Conservation (phyloP, 2,888 invertebrate genomes). For the Drosophila nr. perissopoda region DNA sequence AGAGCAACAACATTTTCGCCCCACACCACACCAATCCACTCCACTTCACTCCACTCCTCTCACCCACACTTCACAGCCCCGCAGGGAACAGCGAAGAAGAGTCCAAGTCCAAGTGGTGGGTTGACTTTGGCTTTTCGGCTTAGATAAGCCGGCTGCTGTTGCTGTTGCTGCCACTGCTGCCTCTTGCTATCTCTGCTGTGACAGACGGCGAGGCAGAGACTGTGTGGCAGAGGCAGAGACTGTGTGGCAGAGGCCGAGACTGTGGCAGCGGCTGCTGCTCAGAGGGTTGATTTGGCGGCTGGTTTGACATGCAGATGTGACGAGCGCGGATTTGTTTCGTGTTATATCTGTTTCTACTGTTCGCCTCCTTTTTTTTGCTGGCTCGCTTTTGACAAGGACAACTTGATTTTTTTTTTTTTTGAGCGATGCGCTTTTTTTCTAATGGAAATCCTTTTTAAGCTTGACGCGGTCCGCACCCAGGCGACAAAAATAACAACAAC, state of each 20-base stretch:
- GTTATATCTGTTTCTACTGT: conserved; percentile 57
- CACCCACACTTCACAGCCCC: conserved; percentile 1
- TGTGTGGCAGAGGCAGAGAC: background rate
- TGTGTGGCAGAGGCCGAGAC: background rate
- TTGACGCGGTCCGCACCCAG: conserved; percentile 28
- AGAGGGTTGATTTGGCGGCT: conserved; percentile 67
- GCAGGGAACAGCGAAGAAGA: conserved; percentile 7
- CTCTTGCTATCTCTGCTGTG: conserved; percentile 59
- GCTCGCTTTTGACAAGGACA: conserved; percentile 53
- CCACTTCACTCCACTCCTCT: no score
- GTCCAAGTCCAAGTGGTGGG: conserved; percentile 50
- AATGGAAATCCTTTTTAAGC: conserved; percentile 59
- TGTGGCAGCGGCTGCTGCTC: conserved; percentile 8
- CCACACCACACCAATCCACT: background rate
- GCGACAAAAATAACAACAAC: background rate
- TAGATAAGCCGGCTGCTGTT: conserved; percentile 66
- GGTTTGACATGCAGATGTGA: conserved; percentile 81
- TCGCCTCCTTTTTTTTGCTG: conserved; percentile 3
- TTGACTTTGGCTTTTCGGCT: conserved; percentile 71
- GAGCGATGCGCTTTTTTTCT: conserved; percentile 64
- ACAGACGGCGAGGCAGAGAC: conserved; percentile 52
- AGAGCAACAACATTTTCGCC: conserved; percentile 22
- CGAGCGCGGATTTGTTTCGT: conserved; percentile 76
- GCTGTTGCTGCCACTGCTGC: conserved; percentile 23
- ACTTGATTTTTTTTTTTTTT: conserved; percentile 67